Conservation (phyloP, 92 coral and sea anemone genomes). For the Bergia puertoricense region DNA sequence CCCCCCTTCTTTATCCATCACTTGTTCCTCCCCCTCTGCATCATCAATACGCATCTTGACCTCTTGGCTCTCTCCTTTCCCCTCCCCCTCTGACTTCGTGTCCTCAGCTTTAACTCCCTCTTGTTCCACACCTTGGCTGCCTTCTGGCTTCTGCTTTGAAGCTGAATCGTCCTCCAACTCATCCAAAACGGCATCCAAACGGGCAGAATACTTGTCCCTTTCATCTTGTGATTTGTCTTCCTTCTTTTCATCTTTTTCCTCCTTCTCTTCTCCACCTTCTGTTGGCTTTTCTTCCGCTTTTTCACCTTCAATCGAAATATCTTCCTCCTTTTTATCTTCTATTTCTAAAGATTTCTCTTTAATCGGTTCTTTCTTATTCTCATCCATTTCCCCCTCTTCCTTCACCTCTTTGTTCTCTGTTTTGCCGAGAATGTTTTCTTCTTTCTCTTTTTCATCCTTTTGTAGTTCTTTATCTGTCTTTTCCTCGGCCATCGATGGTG, state of each 20-base stretch:
- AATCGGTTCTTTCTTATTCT: conserved; percentile 32
- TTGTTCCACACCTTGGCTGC: conserved; percentile 10
- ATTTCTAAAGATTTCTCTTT: conserved; percentile 1
- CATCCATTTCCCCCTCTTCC: conserved; percentile 25
- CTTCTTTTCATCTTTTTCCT: conserved; percentile 40
- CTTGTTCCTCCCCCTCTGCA: conserved; percentile 49
- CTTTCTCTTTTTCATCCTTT: conserved; percentile 2
- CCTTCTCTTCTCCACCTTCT: conserved; percentile 34
- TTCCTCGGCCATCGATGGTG: neutral
- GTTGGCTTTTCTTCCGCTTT: conserved; percentile 8
- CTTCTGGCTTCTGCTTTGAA: conserved; percentile 36
- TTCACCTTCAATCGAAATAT: conserved; percentile 3
- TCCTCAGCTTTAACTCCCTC: neutral
- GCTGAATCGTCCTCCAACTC: conserved; percentile 28
- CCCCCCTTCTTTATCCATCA: conserved; percentile 33
- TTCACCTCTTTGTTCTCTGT: neutral
- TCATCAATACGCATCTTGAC: conserved; percentile 41
- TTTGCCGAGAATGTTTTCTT: conserved; percentile 23
- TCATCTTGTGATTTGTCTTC: conserved; percentile 26
- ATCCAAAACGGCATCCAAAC: conserved; percentile 81
- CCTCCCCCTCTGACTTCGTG: conserved; percentile 16
- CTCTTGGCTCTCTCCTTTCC: conserved; percentile 37
- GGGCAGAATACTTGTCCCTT: conserved; percentile 84
- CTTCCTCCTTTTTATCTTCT: conserved; percentile 39
- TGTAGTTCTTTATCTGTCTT: conserved; percentile 36